phyloP scores from a whole-genome alignment of 1,140 invertebrate genomes.

The Drosophila fuyamai region DNA sequence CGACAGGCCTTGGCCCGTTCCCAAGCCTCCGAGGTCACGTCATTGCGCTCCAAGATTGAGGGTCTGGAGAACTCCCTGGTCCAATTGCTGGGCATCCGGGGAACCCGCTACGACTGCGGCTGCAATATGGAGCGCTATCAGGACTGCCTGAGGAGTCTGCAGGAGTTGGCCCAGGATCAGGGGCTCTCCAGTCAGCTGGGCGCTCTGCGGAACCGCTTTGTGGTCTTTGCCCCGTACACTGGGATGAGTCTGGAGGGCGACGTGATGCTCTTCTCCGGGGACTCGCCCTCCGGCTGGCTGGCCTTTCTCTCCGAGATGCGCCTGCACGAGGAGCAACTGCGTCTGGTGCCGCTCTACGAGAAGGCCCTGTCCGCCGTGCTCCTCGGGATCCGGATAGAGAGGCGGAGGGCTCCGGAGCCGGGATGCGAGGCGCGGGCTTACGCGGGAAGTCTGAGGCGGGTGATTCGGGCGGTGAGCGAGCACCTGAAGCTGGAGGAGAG shows the following conservation, averaged over 20 bases:
- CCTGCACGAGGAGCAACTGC: slow-evolving; percentile 89
- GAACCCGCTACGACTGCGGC: slow-evolving; percentile 91
- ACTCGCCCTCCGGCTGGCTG: slow-evolving; percentile 95
- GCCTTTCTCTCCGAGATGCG: slow-evolving; percentile 93
- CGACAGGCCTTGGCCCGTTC: slow-evolving; percentile 75
- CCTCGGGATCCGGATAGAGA: slow-evolving; percentile 91
- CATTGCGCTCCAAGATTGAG: slow-evolving; percentile 88
- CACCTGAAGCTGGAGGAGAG: slow-evolving; percentile 86
- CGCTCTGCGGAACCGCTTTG: slow-evolving; percentile 88
- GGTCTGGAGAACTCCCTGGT: slow-evolving; percentile 86
- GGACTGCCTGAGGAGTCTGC: slow-evolving; percentile 90
- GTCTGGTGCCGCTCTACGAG: slow-evolving; percentile 91
- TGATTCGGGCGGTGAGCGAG: slow-evolving; percentile 93
- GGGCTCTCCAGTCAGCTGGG: slow-evolving; percentile 88
- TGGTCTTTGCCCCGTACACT: slow-evolving; percentile 94
- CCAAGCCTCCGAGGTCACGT: slow-evolving; percentile 84
- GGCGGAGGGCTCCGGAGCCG: slow-evolving; percentile 95
- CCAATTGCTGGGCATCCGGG: slow-evolving; percentile 86
- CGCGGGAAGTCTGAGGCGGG: slow-evolving; percentile 90
- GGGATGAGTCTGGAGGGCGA: slow-evolving; percentile 94
- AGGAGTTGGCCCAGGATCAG: slow-evolving; percentile 85
- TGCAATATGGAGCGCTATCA: slow-evolving; percentile 94
- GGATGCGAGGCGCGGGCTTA: slow-evolving; percentile 90
- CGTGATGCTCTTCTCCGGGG: slow-evolving; percentile 94
- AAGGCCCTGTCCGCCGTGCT: slow-evolving; percentile 92